Base-by-base conservation (phyloP, 1,140 invertebrate genomes). In the Thereuonema tuberculata region DNA sequence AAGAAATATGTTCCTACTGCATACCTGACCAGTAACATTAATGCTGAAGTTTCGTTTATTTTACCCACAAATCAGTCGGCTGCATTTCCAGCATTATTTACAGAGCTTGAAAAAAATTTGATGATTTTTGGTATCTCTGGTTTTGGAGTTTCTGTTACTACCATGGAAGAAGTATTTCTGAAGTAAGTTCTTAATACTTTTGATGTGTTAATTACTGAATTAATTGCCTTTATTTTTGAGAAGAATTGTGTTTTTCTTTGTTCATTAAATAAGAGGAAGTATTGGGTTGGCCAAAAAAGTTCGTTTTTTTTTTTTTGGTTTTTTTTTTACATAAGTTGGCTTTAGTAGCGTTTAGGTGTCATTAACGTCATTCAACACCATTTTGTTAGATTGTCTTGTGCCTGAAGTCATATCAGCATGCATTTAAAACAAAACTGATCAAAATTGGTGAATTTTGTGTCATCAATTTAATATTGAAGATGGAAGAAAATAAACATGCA, bases 121-220 rank as follows among this genome's bases (percentile, higher is more conserved):
- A 43, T 63, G 2, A 56, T 65, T 28, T 64, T 76, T n/a, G 71
- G 72, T 17, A 71, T 78, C 49, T 56, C 65, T 1, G 75, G 73
- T 58, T 75, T 75, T 66, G 76, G 77, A 12, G 69, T 75, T 14
- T 75, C 75, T 1, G 71, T 76, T 2, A 77, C 75, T 15, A 78
- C 75, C 9, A 76, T 78, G 73, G 77, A 78, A 63, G 75, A 78
- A 65, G 77, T 78, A 15, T 78, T 78, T 60, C 60, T 78, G 3
- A 73, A 70, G 75, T n/a, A n/a, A n/a, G n/a, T n/a, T n/a, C n/a
- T n/a, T n/a, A n/a, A 76, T 60, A 49, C 57, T 59, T 15, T 26
- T 23, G n/a, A n/a, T n/a, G n/a, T n/a, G n/a, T n/a, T n/a, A n/a
- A 43, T 43, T n/a, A 43, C n/a, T n/a, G n/a, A n/a, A 43, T 12